These are phyloP conservation scores for Gerris lacustris DNA, from an alignment of 2,888 invertebrate species.

Conservation along the genomic window DNA sequence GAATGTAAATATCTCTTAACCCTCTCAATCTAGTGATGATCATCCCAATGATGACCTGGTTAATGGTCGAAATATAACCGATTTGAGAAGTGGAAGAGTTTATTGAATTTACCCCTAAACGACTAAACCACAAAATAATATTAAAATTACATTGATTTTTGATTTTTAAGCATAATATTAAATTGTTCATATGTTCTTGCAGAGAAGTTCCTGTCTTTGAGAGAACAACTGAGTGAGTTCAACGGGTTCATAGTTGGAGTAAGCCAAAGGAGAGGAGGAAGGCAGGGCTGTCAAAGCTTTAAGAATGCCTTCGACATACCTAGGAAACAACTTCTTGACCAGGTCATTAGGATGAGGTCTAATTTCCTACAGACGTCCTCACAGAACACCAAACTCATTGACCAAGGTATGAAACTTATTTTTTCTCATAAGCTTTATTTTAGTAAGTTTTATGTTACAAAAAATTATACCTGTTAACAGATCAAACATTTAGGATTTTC, in stretches of 20 bases:
- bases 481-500: too few relatives aligned
- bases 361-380: slow-evolving; percentile 78
- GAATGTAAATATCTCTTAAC: too few relatives aligned
- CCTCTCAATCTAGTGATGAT: too few relatives aligned
- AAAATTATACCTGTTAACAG: neutral
- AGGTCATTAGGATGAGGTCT: slow-evolving; percentile 85
- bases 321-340: slow-evolving; percentile 73
- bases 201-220: slow-evolving; percentile 67
- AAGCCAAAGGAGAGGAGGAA: slow-evolving; percentile 46
- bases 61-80: too few relatives aligned
- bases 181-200: slow-evolving; percentile 19
- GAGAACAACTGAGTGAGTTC: slow-evolving; percentile 76
- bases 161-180: neutral
- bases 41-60: too few relatives aligned
- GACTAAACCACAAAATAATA: too few relatives aligned
- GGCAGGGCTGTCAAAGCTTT: slow-evolving; percentile 55
- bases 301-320: slow-evolving; percentile 95
- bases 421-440: neutral
- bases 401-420: slow-evolving; percentile 47
- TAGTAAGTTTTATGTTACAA: neutral
- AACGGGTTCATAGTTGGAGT: slow-evolving; percentile 70
- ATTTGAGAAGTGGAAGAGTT: too few relatives aligned
- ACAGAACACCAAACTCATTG: slow-evolving; percentile 58
- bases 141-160: too few relatives aligned
- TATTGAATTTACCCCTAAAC: too few relatives aligned